Evolutionary conservation across 2,113 vertebrate species (phyloP).

Genomic region (Origma solitaria): DNA sequence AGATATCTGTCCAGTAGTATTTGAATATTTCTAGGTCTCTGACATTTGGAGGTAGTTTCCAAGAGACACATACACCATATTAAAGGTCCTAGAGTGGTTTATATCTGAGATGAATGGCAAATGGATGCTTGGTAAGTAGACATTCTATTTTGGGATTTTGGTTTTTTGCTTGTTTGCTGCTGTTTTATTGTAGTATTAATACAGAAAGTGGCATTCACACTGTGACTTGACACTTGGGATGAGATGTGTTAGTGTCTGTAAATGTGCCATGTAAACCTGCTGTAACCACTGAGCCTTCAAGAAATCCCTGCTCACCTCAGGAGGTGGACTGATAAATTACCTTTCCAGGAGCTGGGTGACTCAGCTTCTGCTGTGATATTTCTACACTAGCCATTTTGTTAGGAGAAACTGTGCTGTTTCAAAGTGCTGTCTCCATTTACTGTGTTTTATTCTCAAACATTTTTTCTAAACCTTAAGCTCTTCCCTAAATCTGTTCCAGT

Average conservation of each 20-base stretch:
- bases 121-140: not conserved
- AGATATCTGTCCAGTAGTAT: not conserved
- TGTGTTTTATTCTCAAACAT: not conserved
- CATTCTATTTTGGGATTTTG: not conserved
- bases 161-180: not conserved
- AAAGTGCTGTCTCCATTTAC: not conserved
- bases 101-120: not conserved
- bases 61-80: not conserved
- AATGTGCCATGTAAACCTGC: not conserved
- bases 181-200: not conserved
- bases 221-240: not conserved
- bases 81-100: not conserved
- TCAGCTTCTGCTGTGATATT: not conserved
- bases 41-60: not conserved
- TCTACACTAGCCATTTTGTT: not conserved
- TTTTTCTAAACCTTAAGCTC: not conserved
- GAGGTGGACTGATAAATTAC: not conserved
- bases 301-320: not conserved
- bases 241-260: not conserved
- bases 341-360: not conserved
- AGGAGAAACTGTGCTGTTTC: not conserved
- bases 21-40: not conserved
- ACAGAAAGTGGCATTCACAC: not conserved
- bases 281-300: not conserved
- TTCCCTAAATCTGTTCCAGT: not conserved